These are phyloP conservation scores for Tribolium castaneum DNA, from an alignment of 1,140 invertebrate species.

Conservation along the genomic window DNA sequence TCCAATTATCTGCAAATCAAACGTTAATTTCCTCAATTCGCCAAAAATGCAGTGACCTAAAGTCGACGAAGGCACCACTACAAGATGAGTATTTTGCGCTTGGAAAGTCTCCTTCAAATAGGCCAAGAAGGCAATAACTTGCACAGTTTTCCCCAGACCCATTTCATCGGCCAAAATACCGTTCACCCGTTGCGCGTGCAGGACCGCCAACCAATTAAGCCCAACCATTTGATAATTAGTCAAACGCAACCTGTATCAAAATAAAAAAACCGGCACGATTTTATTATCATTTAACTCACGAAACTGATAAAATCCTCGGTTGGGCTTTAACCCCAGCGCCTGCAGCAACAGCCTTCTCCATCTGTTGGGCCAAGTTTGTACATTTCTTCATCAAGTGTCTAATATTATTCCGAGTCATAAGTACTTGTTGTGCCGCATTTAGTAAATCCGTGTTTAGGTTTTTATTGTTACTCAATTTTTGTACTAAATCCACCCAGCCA, in stretches of 20 bases:
- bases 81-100: slow-evolving; percentile 80
- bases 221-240: slow-evolving; percentile 94
- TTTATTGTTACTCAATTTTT: slow-evolving; percentile 77
- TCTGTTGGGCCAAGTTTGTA: slow-evolving; percentile 74
- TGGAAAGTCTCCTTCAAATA: slow-evolving; percentile 84
- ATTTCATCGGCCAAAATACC: slow-evolving; percentile 95
- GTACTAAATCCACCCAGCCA: slow-evolving; percentile 78
- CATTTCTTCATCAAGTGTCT: slow-evolving; percentile 81
- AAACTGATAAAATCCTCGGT: slow-evolving; percentile 69
- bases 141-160: slow-evolving; percentile 93
- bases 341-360: slow-evolving; percentile 79
- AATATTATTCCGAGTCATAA: slow-evolving; percentile 77
- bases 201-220: slow-evolving; percentile 91
- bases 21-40: neutral
- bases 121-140: slow-evolving; percentile 90
- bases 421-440: slow-evolving; percentile 77
- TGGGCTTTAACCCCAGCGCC: slow-evolving; percentile 76
- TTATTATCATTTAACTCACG: slow-evolving; percentile 60
- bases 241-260: slow-evolving; percentile 71
- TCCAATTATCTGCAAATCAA: slow-evolving; percentile 83
- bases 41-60: slow-evolving; percentile 70
- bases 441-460: slow-evolving; percentile 76
- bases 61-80: slow-evolving; percentile 93
- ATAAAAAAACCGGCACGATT: too few relatives aligned
- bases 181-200: slow-evolving; percentile 90